A percentile compares a stretch with the other conserved stretches of the same genome.
Conservation (phyloP, 2,888 invertebrate genomes). For the Drosophila atripex region DNA sequence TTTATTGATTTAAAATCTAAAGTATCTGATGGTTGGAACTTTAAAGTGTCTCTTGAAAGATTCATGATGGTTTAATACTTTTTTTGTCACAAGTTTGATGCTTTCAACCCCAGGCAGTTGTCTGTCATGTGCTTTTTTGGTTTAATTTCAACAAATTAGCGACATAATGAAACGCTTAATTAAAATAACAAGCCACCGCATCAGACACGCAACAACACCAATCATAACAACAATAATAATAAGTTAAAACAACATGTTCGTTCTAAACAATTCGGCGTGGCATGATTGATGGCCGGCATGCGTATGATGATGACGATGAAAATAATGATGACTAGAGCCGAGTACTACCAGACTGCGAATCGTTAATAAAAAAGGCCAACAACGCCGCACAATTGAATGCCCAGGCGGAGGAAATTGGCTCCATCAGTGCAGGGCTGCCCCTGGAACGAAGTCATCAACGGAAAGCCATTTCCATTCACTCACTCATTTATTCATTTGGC, state of each 20-base stretch:
- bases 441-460: conserved; percentile 56
- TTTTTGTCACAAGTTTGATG: conserved; percentile 18
- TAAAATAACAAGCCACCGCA: conserved; percentile 68
- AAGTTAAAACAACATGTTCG: conserved; percentile 49
- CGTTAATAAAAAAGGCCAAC: conserved; percentile 45
- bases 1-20: neutral
- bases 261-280: conserved; percentile 55
- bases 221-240: conserved; percentile 21
- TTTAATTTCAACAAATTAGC: conserved; percentile 66
- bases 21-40: neutral
- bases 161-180: conserved; percentile 72
- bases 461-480: conserved; percentile 41
- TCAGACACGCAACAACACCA: conserved; percentile 54
- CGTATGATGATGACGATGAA: conserved; percentile 42
- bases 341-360: conserved; percentile 46
- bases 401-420: conserved; percentile 54
- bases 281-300: conserved; percentile 61
- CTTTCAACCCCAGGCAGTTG: no score
- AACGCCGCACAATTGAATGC: conserved; percentile 60
- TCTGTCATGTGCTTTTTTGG: conserved; percentile 36
- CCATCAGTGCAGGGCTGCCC: conserved; percentile 37
- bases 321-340: conserved; percentile 18
- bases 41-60: neutral
- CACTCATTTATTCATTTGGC: conserved; percentile 27
- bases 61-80: conserved; percentile 5